Base-by-base conservation (phyloP, 2,797 vertebrate species). In the Champsocephalus esox region DNA sequence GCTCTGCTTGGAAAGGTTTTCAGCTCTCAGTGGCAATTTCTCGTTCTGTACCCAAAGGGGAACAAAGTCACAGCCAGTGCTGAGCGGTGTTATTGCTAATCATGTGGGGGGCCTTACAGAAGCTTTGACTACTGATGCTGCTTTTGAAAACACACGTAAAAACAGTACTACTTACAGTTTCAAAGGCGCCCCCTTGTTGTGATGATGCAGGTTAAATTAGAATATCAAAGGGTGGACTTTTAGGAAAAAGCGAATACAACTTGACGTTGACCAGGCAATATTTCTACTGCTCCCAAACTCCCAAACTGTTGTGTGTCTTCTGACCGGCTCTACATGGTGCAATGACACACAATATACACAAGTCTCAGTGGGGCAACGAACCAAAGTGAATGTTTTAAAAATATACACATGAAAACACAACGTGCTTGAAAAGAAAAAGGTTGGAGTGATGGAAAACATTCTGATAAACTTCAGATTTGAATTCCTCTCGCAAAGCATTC, bases 101-200 rank as follows among this genome's bases (percentile, higher is more conserved):
- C 28, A 5, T 28, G 28, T 28, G 3, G 4, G 28, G 28, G 28
- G 4, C 1, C 4, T 28, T 28, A 52, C 2, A 48, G 12, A 17
- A 38, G 55, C 28, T 32, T 5, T 17, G 28, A 38, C 46, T n/a
- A 38, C 12, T 24, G 56, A 60, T 16, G 21, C 60, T 56, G 56
- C 46, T 65, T 69, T 52, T 12, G 2, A 46, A 63, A 61, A 56
- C 38, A 11, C 32, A 49, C 43, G 5, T 58, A 11, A 71, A 38
- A 17, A 45, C 11, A 24, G 3, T 73, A 38, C 34, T 38, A 2
- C 34, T 65, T 58, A 24, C 41, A 28, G 48, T 68, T 58, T 63
- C n/a, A 70, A 58, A 48, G 5, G 28, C 3, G 46, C 14, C 5
- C 46, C 75, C 75, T 66, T 80, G 76, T 82, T 38, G 32, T 17